Base-by-base conservation (phyloP, 1,140 invertebrate species). In the Sitodiplosis mosellana region DNA sequence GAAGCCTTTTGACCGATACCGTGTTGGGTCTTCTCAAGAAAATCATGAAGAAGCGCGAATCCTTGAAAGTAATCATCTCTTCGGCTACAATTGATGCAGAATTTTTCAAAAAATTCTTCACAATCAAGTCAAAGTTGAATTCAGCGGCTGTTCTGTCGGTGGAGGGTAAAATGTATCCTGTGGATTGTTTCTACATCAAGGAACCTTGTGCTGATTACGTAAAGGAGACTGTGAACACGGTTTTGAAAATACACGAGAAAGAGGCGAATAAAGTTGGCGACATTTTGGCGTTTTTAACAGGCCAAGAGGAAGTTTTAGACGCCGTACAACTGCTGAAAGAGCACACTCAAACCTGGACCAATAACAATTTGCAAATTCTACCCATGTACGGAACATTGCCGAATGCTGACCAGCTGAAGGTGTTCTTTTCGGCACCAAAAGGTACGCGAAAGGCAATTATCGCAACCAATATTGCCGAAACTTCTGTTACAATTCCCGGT, bases 391-490 rank as follows among this genome's bases (percentile, higher is more conserved):
- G 90, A 17, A 83, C 87, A 48, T 67, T 97, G 46, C 77, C 87
- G 0, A 75, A 82, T 54, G 69, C 77, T 37, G 87, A 90, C 52
- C 84, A 97, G 65, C 59, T 97, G 37, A 87, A 86, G 61, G 89
- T 87, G 2, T 96, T 96, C 66, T 80, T 86, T 55, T 74, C 71
- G 27, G 72, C 82, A 2, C 75, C 83, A 11, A 74, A 77, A 56
- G 77, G 77, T 33, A 73, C 75, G 0, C 71, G 95, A 33, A 99
- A 99, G 70, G 78, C 98, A 22, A 77, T 99, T 0, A 71, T 98
- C 15, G 86, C 94, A 0, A 99, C 95, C 3, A 99, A 99, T 63
- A 90, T 99, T 48, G 94, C 94, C 0, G 95, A 99, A 69, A 91
- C 94, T 0, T 97, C 92, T 6, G 78, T 99, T 19, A 78, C 74